Conservation (phyloP, 92 coral and sea anemone species). For the Siderastrea radians region DNA sequence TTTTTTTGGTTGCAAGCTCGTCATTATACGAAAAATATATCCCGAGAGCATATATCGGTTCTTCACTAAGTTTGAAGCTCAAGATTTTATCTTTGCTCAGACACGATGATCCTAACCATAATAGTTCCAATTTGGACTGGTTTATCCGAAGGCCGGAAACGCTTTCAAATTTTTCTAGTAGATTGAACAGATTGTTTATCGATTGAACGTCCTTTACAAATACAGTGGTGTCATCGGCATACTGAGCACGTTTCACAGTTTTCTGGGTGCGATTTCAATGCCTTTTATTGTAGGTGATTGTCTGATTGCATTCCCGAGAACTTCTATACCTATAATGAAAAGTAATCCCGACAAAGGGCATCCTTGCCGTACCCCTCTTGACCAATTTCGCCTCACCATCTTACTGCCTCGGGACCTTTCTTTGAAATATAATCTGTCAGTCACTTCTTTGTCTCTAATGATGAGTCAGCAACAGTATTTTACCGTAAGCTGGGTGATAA, state of each 20-base stretch:
- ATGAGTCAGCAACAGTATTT: too few species aligned
- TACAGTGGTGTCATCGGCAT: conserved; percentile 19
- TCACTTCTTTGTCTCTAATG: too few species aligned
- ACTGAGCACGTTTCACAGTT: background rate
- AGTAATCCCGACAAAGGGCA: too few species aligned
- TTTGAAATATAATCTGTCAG: too few species aligned
- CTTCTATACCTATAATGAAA: too few species aligned
- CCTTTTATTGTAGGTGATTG: too few species aligned
- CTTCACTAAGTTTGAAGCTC: background rate
- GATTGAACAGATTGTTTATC: background rate
- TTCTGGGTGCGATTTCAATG: too few species aligned
- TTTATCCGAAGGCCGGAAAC: conserved; percentile 8
- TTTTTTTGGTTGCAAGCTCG: background rate
- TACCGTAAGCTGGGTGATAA: too few species aligned
- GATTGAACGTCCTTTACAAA: background rate
- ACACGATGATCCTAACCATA: background rate
- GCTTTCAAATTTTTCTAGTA: background rate
- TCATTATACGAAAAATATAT: background rate
- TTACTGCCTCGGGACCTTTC: too few species aligned
- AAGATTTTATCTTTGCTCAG: background rate
- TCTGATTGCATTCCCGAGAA: too few species aligned
- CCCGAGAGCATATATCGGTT: conserved; percentile 1
- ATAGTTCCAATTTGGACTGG: background rate
- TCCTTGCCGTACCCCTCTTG: too few species aligned
- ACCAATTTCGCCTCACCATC: too few species aligned